These are phyloP conservation scores for Psix sp. DNA, from an alignment of 1,140 invertebrate genomes.

Conservation along the genomic window DNA sequence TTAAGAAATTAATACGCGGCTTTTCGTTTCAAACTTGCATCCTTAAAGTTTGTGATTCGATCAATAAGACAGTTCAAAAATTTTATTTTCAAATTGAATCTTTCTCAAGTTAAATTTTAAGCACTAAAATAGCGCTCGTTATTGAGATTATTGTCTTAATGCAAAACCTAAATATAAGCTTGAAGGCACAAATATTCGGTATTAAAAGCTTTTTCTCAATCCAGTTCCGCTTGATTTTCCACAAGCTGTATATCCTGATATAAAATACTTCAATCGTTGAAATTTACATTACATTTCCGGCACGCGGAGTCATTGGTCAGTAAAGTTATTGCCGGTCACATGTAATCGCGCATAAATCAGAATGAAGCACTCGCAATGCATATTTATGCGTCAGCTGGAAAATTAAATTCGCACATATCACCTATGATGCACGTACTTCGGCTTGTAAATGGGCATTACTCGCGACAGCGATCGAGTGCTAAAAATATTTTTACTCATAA, in stretches of 20 bases:
- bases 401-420: conserved; percentile 71
- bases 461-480: not conserved
- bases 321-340: conserved; percentile 45
- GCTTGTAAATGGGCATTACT: conserved; percentile 10
- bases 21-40: too few relatives aligned
- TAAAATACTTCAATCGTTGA: conserved; percentile 40
- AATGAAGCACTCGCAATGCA: conserved; percentile 57
- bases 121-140: too few relatives aligned
- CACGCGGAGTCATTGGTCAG: conserved; percentile 42
- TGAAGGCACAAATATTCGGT: too few relatives aligned
- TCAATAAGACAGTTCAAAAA: too few relatives aligned
- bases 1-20: too few relatives aligned
- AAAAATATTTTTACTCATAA: conserved; percentile 9
- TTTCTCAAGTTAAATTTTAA: too few relatives aligned
- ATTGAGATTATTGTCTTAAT: too few relatives aligned
- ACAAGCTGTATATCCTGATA: conserved; percentile 18
- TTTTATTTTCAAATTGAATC: too few relatives aligned
- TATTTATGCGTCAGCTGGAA: conserved; percentile 66
- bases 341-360: conserved; percentile 68
- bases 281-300: conserved; percentile 55
- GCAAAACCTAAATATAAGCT: too few relatives aligned
- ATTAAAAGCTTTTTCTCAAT: too few relatives aligned
- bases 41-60: too few relatives aligned
- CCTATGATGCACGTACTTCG: conserved; percentile 11
- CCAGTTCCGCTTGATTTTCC: conserved; percentile 18